A percentile compares a stretch with the other conserved stretches of the same genome.
Conservation (phyloP, 2,888 invertebrate species). For the Microplitis deprimator region DNA sequence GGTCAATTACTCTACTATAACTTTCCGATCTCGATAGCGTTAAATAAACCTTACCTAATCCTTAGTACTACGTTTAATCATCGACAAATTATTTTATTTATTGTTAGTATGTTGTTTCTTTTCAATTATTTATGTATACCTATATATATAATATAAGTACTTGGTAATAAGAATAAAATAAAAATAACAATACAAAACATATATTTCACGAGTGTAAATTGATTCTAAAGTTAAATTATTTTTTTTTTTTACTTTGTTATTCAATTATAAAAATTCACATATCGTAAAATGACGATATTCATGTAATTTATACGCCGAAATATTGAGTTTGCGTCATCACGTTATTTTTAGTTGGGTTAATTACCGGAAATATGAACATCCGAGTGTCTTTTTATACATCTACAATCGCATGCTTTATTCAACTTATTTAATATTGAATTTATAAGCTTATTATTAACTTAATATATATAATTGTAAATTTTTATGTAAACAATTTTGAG, state of each 20-base stretch:
- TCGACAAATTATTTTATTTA: background rate
- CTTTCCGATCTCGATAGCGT: background rate
- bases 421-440: background rate
- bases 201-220: background rate
- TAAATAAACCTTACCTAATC: background rate
- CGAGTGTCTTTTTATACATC: background rate
- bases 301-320: background rate
- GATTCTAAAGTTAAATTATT: too few relatives aligned
- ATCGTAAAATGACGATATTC: background rate
- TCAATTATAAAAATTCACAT: background rate
- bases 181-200: background rate
- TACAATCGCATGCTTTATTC: background rate
- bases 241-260: too few relatives aligned
- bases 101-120: background rate
- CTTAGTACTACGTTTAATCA: background rate
- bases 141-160: too few relatives aligned
- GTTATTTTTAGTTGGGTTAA: background rate
- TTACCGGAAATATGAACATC: background rate
- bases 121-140: background rate
- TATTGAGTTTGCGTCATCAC: background rate
- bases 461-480: background rate
- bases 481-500: too few relatives aligned
- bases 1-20: background rate
- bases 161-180: too few relatives aligned
- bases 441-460: background rate